Conservation (phyloP, 2,888 invertebrate species). For the Aspidiotus destructor region DNA sequence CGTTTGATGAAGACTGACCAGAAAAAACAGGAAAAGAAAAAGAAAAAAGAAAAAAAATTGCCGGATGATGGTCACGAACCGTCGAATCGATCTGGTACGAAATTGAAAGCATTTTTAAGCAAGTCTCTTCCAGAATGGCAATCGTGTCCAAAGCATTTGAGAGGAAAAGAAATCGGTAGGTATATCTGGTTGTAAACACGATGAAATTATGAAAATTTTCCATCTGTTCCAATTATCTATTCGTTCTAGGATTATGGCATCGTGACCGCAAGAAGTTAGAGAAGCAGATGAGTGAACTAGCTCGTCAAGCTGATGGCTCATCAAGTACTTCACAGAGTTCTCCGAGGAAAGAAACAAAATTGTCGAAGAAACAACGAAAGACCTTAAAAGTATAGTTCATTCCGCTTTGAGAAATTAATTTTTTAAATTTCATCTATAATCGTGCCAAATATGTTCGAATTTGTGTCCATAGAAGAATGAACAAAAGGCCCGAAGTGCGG, state of each 20-base stretch:
- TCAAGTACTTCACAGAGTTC: no score
- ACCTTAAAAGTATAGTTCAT: neutral
- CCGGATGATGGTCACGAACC: neutral
- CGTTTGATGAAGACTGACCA: constrained; percentile 7
- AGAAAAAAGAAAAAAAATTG: neutral
- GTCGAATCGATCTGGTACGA: no score
- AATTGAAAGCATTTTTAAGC: no score
- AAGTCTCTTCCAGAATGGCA: constrained; percentile 17
- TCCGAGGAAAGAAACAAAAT: constrained; percentile 4
- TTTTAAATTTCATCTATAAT: neutral
- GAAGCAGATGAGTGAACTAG: constrained; percentile 3
- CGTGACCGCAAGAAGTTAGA: neutral
- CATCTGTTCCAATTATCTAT: neutral
- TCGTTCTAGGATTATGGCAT: constrained; percentile 15
- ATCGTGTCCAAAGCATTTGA: constrained; percentile 16
- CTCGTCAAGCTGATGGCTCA: no score
- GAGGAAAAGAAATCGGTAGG: constrained; percentile 19
- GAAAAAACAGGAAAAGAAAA: constrained; percentile 1
- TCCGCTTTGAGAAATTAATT: neutral
- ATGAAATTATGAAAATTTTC: neutral
- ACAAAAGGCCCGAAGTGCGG: neutral
- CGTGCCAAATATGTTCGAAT: neutral
- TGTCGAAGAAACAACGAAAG: constrained; percentile 15
- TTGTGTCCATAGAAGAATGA: constrained; percentile 32
- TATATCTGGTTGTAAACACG: neutral